These are phyloP conservation scores for Homalodisca vitripennis DNA, from an alignment of 1,140 invertebrate genomes.

Conservation along the genomic window DNA sequence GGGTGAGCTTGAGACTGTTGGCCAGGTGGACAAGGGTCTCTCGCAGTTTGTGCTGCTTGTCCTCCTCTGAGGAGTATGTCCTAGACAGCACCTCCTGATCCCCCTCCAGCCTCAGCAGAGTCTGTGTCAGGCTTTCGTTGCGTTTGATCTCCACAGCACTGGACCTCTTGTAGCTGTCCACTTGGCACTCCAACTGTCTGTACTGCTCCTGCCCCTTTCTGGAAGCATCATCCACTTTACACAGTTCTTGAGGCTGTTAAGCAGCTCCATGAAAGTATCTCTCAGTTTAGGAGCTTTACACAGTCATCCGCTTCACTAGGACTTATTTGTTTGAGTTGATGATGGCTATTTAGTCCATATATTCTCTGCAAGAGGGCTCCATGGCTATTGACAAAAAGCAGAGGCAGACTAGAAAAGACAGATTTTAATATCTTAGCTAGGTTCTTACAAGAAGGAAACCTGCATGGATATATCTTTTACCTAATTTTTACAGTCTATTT, in stretches of 20 bases:
- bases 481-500: no score
- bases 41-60: constrained; percentile 19
- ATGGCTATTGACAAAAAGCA: no score
- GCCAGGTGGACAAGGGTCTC: constrained; percentile 10
- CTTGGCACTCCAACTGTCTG: constrained; percentile 53
- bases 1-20: constrained; percentile 7
- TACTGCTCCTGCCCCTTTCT: constrained; percentile 58
- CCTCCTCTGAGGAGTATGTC: neutral
- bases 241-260: no score
- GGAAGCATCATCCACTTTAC: constrained; percentile 9
- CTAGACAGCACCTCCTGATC: constrained; percentile 44
- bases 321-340: neutral
- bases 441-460: no score
- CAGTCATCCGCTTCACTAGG: no score
- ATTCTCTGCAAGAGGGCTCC: no score
- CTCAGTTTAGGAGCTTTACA: no score
- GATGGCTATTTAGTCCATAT: neutral
- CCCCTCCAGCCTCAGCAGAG: constrained; percentile 56
- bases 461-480: no score
- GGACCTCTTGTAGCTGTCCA: constrained; percentile 55
- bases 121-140: constrained; percentile 60
- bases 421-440: no score
- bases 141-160: constrained; percentile 60
- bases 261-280: no score
- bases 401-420: no score